Evolutionary conservation across 2,888 invertebrate genomes (phyloP).

Genomic region (Phengaris alcon): DNA sequence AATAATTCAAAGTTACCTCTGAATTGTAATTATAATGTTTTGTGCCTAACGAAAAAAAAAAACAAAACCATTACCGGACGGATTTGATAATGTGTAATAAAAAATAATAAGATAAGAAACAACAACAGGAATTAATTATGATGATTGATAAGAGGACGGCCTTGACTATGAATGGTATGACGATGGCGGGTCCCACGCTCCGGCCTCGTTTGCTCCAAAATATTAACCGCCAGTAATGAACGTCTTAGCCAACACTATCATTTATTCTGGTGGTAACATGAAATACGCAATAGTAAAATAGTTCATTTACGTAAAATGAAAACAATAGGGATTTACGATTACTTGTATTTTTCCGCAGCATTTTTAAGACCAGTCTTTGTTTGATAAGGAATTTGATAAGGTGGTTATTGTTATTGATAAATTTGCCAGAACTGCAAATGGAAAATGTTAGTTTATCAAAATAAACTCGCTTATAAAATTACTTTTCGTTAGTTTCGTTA

Average conservation of each 20-base stretch:
- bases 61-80: slow-evolving; percentile 32
- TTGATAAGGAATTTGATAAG: slow-evolving; percentile 12
- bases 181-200: slow-evolving; percentile 39
- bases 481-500: neutral
- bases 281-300: neutral
- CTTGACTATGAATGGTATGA: slow-evolving; percentile 34
- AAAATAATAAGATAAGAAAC: slow-evolving; percentile 26
- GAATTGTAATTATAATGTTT: neutral
- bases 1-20: neutral
- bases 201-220: slow-evolving; percentile 32
- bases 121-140: slow-evolving; percentile 34
- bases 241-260: slow-evolving; percentile 6
- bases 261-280: neutral
- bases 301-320: neutral
- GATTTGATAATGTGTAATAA: neutral
- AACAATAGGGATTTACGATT: neutral
- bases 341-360: neutral
- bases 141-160: slow-evolving; percentile 36
- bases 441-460: neutral
- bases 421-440: neutral
- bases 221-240: slow-evolving; percentile 21
- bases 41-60: slow-evolving; percentile 19
- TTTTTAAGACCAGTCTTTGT: slow-evolving; percentile 8
- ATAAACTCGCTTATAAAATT: neutral
- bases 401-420: slow-evolving; percentile 5